Evolutionary conservation across 2,797 vertebrate species (phyloP).

Genomic region (Gymnoscopelus microlampas): DNA sequence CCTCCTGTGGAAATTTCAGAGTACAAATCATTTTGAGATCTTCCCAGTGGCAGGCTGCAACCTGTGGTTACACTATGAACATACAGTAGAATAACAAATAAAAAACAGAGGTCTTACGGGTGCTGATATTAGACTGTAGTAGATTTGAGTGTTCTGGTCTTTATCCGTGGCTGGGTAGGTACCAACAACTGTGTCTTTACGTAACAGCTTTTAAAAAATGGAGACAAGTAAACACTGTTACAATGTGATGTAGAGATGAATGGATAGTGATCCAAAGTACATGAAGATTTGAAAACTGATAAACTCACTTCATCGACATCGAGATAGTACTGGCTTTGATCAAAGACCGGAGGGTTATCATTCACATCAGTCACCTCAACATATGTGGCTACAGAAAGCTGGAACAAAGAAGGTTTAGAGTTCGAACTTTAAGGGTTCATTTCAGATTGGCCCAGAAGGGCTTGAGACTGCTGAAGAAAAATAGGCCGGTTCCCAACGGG

Average conservation of each 20-base stretch:
- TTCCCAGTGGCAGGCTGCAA: not conserved
- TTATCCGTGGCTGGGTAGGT: slow-evolving; percentile 54
- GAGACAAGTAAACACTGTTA: not conserved
- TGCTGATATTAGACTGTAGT: slow-evolving; percentile 63
- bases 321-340: rapidly evolving
- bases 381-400: not conserved
- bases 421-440: too few species aligned
- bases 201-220: slow-evolving; percentile 52
- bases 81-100: not conserved
- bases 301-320: slow-evolving; percentile 70
- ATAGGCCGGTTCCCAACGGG: too few species aligned
- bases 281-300: not conserved
- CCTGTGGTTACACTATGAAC: too few species aligned
- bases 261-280: not conserved
- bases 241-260: not conserved
- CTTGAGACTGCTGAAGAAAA: too few species aligned
- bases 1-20: slow-evolving; percentile 54
- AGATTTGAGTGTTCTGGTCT: slow-evolving; percentile 32
- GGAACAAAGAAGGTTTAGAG: not conserved
- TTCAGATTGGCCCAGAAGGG: too few species aligned
- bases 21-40: not conserved
- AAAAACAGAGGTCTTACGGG: slow-evolving; percentile 50
- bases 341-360: slow-evolving; percentile 74
- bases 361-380: slow-evolving; percentile 48
- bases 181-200: slow-evolving; percentile 24